phyloP scores from a whole-genome alignment of 92 coral and sea anemone species.

The Scolanthus callimorphus region DNA sequence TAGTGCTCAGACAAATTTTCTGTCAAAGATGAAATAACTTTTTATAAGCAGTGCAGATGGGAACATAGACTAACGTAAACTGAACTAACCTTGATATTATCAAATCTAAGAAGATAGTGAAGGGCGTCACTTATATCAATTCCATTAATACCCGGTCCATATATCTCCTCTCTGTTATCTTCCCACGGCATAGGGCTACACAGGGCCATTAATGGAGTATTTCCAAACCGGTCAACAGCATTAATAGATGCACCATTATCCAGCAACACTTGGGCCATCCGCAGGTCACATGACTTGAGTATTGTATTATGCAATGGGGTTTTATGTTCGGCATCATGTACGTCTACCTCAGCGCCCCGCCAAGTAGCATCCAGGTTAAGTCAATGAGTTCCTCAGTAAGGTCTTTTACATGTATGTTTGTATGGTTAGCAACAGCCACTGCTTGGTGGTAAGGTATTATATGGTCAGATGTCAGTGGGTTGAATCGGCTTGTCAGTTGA shows the following conservation, averaged over 20 bases:
- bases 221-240: constrained; percentile 74
- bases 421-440: constrained; percentile 17
- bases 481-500: constrained; percentile 48
- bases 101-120: constrained; percentile 61
- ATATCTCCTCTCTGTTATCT: constrained; percentile 31
- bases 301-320: constrained; percentile 76
- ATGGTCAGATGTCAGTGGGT: constrained; percentile 5
- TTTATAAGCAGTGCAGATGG: no score
- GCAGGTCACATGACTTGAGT: constrained; percentile 59
- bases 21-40: no score
- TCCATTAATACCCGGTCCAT: constrained; percentile 60
- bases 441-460: constrained; percentile 21
- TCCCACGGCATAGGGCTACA: constrained; percentile 87
- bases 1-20: no score
- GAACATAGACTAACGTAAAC: no score
- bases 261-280: constrained; percentile 69
- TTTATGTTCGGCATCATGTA: constrained; percentile 65
- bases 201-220: constrained; percentile 82
- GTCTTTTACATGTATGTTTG: constrained; percentile 45
- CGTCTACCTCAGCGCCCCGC: constrained; percentile 83
- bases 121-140: constrained; percentile 56
- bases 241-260: constrained; percentile 76
- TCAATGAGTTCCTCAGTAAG: constrained; percentile 67
- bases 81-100: constrained; percentile 51
- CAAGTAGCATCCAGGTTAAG: constrained; percentile 65